These are phyloP conservation scores for Timandra comae DNA, from an alignment of 2,888 invertebrate species.

Conservation along the genomic window DNA sequence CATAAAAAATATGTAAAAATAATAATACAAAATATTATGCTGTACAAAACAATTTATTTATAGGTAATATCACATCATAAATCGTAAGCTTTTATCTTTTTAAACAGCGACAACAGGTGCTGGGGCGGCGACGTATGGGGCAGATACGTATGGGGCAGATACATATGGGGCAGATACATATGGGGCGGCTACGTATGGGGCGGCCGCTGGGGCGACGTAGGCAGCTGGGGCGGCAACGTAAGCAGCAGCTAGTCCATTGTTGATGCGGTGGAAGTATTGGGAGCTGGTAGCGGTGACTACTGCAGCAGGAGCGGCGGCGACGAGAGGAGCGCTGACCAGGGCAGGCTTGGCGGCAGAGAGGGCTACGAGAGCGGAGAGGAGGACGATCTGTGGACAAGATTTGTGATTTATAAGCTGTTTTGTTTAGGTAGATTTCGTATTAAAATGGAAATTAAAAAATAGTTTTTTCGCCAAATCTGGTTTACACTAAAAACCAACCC, in stretches of 20 bases:
- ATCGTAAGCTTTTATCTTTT: constrained; percentile 11
- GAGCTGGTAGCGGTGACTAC: constrained; percentile 81
- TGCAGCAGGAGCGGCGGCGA: constrained; percentile 59
- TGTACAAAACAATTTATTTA: constrained; percentile 20
- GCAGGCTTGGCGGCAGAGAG: constrained; percentile 54
- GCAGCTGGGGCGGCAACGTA: constrained; percentile 62
- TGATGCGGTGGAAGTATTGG: constrained; percentile 81
- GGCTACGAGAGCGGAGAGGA: constrained; percentile 55
- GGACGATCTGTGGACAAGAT: constrained; percentile 36
- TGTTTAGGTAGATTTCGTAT: too few relatives aligned
- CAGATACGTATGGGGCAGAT: constrained; percentile 5
- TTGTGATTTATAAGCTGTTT: too few relatives aligned
- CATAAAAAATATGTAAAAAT: too few relatives aligned
- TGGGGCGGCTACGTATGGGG: constrained; percentile 22
- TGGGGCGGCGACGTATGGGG: constrained; percentile 22
- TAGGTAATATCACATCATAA: constrained; percentile 37
- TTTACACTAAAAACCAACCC: too few relatives aligned
- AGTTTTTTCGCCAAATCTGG: too few relatives aligned
- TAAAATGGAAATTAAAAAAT: too few relatives aligned
- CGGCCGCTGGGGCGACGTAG: constrained; percentile 44
- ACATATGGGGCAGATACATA: constrained; percentile 17
- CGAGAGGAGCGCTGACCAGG: constrained; percentile 44
- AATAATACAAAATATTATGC: constrained; percentile 2
- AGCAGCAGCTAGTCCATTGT: constrained; percentile 69
- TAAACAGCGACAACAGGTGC: constrained; percentile 34